A percentile compares a stretch with the other conserved stretches of the same genome.
phyloP scores from a whole-genome alignment of 2,888 invertebrate genomes.

The Leptopterna dolabrata region DNA sequence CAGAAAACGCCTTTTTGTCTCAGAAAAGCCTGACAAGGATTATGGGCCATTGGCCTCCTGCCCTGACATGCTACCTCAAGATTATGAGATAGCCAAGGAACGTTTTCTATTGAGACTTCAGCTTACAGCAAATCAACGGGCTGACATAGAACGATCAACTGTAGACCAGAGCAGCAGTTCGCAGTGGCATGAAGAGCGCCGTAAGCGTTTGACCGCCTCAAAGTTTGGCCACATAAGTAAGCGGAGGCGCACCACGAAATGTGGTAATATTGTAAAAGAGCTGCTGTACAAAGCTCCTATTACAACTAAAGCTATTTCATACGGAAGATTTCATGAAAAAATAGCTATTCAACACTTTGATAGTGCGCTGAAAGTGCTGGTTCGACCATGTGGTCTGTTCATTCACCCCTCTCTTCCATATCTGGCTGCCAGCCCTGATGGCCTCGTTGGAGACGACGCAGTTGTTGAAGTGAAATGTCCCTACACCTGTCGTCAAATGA shows the following conservation, averaged over 20 bases:
- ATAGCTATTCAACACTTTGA: no score
- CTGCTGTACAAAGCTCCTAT: no score
- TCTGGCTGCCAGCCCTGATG: no score
- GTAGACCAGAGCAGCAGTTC: not conserved
- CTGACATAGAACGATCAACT: not conserved
- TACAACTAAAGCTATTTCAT: no score
- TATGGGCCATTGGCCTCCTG: not conserved
- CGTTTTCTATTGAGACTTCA: no score
- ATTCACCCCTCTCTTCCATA: not conserved
- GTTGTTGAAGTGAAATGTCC: not conserved
- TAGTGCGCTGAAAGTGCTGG: no score
- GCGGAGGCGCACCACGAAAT: not conserved
- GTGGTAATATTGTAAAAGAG: not conserved
- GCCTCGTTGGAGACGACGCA: not conserved
- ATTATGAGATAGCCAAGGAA: not conserved
- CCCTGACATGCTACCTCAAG: not conserved
- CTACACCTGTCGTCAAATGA: no score
- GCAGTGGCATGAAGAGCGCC: not conserved
- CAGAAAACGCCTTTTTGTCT: not conserved
- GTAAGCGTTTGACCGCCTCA: not conserved
- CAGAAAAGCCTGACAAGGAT: not conserved
- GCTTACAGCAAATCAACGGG: not conserved
- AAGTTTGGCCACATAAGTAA: not conserved
- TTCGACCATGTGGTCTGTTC: not conserved
- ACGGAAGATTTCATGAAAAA: no score